A percentile compares a stretch with the other conserved stretches of the same genome.
These are phyloP conservation scores for Erannis defoliaria DNA, from an alignment of 2,888 invertebrate genomes.

Conservation along the genomic window DNA sequence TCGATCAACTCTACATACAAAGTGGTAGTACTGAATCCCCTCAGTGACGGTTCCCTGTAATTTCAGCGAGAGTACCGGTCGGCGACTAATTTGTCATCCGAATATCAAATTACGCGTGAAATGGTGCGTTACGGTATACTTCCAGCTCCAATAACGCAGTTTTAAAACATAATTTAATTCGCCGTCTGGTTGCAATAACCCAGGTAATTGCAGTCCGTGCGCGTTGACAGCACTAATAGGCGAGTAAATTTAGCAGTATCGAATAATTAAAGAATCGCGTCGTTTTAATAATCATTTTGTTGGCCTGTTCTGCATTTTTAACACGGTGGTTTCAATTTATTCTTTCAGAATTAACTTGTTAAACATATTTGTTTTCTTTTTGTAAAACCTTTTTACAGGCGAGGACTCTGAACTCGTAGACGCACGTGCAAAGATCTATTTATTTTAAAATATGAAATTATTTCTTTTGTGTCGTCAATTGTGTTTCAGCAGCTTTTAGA, in stretches of 20 bases:
- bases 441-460: conserved; percentile 11
- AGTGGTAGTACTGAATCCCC: conserved; percentile 16
- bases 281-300: conserved; percentile 25
- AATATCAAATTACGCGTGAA: conserved; percentile 85
- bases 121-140: conserved; percentile 80
- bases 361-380: conserved; percentile 19
- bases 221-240: conserved; percentile 69
- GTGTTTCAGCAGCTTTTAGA: conserved; percentile 7
- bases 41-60: conserved; percentile 69
- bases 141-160: conserved; percentile 67
- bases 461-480: conserved; percentile 22
- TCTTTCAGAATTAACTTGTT: conserved; percentile 25
- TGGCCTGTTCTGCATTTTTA: conserved; percentile 28
- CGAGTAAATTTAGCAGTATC: conserved; percentile 69
- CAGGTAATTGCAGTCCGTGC: conserved; percentile 66
- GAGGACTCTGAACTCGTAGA: conserved; percentile 23
- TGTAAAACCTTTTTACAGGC: conserved; percentile 25
- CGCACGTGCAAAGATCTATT: conserved; percentile 24
- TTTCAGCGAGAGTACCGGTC: conserved; percentile 69
- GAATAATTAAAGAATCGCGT: conserved; percentile 47
- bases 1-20: neutral
- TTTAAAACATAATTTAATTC: conserved; percentile 81
- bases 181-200: conserved; percentile 65
- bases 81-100: conserved; percentile 82
- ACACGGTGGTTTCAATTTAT: conserved; percentile 20